Evolutionary conservation across 2,113 vertebrate species (phyloP).

Genomic region (Dasyornis broadbenti): DNA sequence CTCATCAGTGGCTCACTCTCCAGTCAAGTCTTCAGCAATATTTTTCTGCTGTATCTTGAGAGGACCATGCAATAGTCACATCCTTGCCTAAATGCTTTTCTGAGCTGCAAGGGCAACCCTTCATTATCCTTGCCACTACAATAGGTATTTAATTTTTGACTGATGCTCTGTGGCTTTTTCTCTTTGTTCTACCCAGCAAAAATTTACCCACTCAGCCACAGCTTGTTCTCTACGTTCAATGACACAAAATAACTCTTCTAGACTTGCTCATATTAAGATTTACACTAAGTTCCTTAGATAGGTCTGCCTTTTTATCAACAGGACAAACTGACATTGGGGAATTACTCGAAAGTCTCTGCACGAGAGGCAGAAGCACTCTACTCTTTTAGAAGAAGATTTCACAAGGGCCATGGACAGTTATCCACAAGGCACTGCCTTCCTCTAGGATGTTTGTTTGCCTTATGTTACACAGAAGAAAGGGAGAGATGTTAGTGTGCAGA

Average conservation of each 20-base stretch:
- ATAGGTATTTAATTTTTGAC: not conserved
- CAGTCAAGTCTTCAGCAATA: not conserved
- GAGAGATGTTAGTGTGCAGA: not conserved
- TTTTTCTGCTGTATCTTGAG: not conserved
- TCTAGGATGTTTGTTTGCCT: not conserved
- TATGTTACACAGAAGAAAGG: not conserved
- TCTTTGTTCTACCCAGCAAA: not conserved
- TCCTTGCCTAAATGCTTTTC: not conserved
- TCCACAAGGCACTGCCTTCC: not conserved
- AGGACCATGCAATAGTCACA: not conserved
- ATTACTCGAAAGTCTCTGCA: not conserved
- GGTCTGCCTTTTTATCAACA: not conserved
- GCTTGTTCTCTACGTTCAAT: not conserved
- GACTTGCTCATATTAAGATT: not conserved
- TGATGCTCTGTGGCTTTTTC: not conserved
- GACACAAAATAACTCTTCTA: not conserved
- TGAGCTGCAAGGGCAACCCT: not conserved
- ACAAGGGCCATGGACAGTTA: not conserved
- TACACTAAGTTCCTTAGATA: not conserved
- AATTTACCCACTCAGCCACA: not conserved
- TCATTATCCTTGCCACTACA: not conserved
- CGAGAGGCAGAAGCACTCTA: not conserved
- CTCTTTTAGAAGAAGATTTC: not conserved
- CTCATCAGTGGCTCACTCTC: not conserved
- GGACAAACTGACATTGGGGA: not conserved